Base-by-base conservation (phyloP, 2,888 invertebrate genomes). In the Proisotoma minuta region DNA sequence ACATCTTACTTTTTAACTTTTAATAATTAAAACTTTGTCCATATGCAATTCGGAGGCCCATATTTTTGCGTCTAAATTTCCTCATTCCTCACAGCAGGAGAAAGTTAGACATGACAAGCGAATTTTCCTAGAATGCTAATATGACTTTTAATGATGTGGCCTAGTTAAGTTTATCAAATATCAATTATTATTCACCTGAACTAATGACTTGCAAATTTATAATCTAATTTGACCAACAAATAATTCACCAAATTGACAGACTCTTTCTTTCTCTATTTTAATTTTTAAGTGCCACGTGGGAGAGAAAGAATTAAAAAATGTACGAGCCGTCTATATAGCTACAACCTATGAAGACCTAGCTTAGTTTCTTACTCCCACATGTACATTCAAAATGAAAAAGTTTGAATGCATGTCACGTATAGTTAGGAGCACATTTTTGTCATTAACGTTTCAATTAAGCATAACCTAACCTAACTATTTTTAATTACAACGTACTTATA, bases 21-120 rank as follows among this genome's bases (percentile, higher is more conserved):
- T 47, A 54, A 54, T 39, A 54, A 54, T 54, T 54, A 54, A 40
- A 56, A 56, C 56, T 56, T 56, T 56, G 24, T 23, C 4, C 54
- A 34, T 34, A 34, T 43, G 43, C 15, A 20, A 43, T 18, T 43
- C n/a, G n/a, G n/a, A 43, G 15, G 43, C 5, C 43, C 10, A 5
- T 43, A 43, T 43, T 43, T 43, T 43, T 15, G 43, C 43, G 10
- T 43, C 18, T 20, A 43, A n/a, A n/a, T n/a, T 12, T 43, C 43
- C 5, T 12, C 43, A 4, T 43, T 20, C 10, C 4, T 43, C 43
- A 15, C 43, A 43, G 43, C 43, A 43, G 43, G 43, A 43, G 5
- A n/a, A n/a, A n/a, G n/a, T n/a, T n/a, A n/a, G n/a, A n/a, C n/a
- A n/a, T n/a, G n/a, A n/a, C n/a, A n/a, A n/a, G n/a, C n/a, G n/a